These are phyloP conservation scores for Oscheius sp. DNA, from an alignment of 2,888 invertebrate genomes.

Conservation along the genomic window DNA sequence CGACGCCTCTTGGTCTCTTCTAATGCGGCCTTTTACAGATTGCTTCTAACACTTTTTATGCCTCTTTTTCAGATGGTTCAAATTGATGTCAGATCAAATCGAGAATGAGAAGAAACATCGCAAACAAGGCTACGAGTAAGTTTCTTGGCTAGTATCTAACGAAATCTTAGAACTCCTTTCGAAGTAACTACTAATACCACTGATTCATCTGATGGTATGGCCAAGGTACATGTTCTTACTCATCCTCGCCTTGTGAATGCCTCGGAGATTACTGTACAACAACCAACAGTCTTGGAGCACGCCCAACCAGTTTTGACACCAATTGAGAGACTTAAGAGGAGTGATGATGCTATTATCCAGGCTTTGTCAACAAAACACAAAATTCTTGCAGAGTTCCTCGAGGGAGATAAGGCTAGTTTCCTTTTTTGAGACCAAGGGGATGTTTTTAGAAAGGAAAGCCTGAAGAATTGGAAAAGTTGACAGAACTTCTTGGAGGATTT, in stretches of 20 bases:
- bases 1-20: background rate
- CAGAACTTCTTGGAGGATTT: conserved; percentile 89
- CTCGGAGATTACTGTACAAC: conserved; percentile 66
- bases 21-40: conserved; percentile 5
- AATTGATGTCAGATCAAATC: conserved; percentile 61
- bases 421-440: background rate
- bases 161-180: conserved; percentile 6
- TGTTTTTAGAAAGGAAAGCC: conserved; percentile 52
- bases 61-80: conserved; percentile 61
- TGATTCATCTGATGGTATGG: conserved; percentile 41
- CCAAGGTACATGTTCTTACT: conserved; percentile 63
- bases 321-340: conserved; percentile 70
- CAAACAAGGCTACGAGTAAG: conserved; percentile 36
- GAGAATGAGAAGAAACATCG: conserved; percentile 51
- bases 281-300: conserved; percentile 69
- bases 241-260: conserved; percentile 68
- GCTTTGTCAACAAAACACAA: conserved; percentile 64
- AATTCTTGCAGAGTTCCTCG: conserved; percentile 60
- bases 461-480: conserved; percentile 74
- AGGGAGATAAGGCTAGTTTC: conserved; percentile 48
- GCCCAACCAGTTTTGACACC: conserved; percentile 71
- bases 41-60: no score
- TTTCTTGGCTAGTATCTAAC: background rate
- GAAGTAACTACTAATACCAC: conserved; percentile 22
- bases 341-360: conserved; percentile 67